Evolutionary conservation across 2,797 vertebrate species (phyloP), one percentile per base, ranked within the genome.

Genomic region (Oophaga sylvatica): DNA sequence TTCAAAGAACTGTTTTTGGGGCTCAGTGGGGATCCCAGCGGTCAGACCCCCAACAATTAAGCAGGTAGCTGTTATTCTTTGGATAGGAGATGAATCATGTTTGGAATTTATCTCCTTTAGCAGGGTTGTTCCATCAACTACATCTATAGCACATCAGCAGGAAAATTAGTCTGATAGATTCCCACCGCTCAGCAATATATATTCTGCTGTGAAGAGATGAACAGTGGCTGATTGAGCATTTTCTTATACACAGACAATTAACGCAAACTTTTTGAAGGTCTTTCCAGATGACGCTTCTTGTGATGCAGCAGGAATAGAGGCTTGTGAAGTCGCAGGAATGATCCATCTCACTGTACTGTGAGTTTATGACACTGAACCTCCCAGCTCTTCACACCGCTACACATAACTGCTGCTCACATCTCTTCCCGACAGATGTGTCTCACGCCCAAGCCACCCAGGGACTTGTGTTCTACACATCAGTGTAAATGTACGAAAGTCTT

Each of bases 391-490:
- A 71, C 29, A 80, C 29, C 6, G 67, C 67, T 31, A 29, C 29
- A 80, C 57, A 65, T 63, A 88, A 80, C 11, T 68, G 73, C 78
- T 81, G 31, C 59, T 67, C 59, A 63, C 48, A 85, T 76, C 60
- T 88, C 31, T 81, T 35, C 16, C 45, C 48, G 83, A 77, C 87
- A 88, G 70, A 63, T 29, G 35, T 31, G 26, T 31, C 22, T 84
- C 78, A 81, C 67, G 65, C 70, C 75, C 31, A 67, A 45, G 16
- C 48, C 59, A 31, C 77, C 59, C 22, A 20, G 87, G 77, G 78
- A 81, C 83, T 16, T 45, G 19, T 65, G 68, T 77, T 85, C 78
- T 12, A 20, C 53, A 16, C 83, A 81, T 88, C 79, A 81, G 85
- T 88, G 83, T 81, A 57, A 53, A 67, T 57, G 19, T 31, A 48